Evolutionary conservation across 2,113 vertebrate genomes (phyloP), one percentile per base, ranked within the genome.

Genomic region (Hirundichthys speculiger): DNA sequence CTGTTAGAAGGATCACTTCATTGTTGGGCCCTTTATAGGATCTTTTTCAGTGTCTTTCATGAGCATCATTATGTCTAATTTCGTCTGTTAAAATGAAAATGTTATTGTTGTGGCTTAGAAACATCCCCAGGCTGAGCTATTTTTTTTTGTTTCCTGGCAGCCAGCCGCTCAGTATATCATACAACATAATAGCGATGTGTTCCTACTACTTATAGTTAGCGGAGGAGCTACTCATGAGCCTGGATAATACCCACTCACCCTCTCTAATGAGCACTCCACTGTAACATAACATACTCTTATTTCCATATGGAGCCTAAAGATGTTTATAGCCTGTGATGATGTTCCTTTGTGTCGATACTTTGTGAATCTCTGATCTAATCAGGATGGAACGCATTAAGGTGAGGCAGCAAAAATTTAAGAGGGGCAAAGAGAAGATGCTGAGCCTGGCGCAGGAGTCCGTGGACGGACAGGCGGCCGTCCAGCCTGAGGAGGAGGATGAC

Each of bases 321-420:
- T 69, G 53, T 67, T 66, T 66, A 53, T 66, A 58, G 68, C 66
- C 56, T 60, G 63, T 69, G 58, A 30, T 63, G 15, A 73, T 78
- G 69, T 61, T 69, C 53, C 20, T 63, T 58, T 69, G 52, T 80
- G 82, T 84, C 69, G 1, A 70, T 80, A 64, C 80, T 30, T 13
- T 0, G 63, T 47, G 13, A 70, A 72, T 81, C 61, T 89, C 76
- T 89, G 72, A 76, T 91, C 75, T 75, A 83, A 84, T 81, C 77
- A 99, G 98, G 92, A 99, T 99, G 98, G 98, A 99, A 73, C 96
- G 94, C 77, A 99, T 99, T 92, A 99, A 99, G 90, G 94, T 95
- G 82, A 93, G 97, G 54, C 98, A 99, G 86, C 93, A 98, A 88
- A 98, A 98, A 83, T 98, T 98, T 85, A 99, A 98, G 92, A 95